Base-by-base conservation (phyloP, 1,140 invertebrate species). In the Drosophila arizonae region DNA sequence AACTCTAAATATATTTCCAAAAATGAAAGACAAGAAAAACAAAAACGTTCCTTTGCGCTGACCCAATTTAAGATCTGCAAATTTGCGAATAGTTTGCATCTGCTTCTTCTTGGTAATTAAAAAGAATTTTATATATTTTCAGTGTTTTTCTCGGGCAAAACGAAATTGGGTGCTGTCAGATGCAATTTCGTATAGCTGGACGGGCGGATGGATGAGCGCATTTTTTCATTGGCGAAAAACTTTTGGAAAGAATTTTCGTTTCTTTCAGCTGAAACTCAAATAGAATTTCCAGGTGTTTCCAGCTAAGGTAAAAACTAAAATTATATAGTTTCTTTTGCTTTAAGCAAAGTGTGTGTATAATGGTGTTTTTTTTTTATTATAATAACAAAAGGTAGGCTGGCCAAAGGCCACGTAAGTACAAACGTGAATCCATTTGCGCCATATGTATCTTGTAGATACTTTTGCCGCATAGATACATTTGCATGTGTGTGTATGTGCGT, bases 381-480 rank as follows among this genome's bases (percentile, higher is more conserved):
- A 39, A 39, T 39, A 39, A 30, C 28, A 30, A 30, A 30, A 30
- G 13, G 9, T 13, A 11, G n/a, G n/a, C n/a, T 54, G 69, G 45
- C 51, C 41, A 80, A 74, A 80, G 81, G 81, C 81, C 81, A 81
- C 70, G 64, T 78, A 67, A 56, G 79, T 86, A 72, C 70, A 61
- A 52, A 41, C 62, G 76, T 87, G 72, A 88, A 79, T 82, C 76
- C 79, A 77, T 84, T 79, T 82, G 66, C 84, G 79, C 77, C 79
- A 77, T 87, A 78, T 88, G 85, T 88, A 87, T 88, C 84, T 87
- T 66, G 74, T 68, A 65, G 73, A 89, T 89, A 89, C 84, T 72
- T 76, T 75, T 64, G 54, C 63, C 75, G 54, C 56, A 55, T 51
- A 71, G 62, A 41, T 30, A 64, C 33, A 15, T 21, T 46, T 15